Conservation (phyloP, 2,113 vertebrate genomes). For the Pseudois nayaur region DNA sequence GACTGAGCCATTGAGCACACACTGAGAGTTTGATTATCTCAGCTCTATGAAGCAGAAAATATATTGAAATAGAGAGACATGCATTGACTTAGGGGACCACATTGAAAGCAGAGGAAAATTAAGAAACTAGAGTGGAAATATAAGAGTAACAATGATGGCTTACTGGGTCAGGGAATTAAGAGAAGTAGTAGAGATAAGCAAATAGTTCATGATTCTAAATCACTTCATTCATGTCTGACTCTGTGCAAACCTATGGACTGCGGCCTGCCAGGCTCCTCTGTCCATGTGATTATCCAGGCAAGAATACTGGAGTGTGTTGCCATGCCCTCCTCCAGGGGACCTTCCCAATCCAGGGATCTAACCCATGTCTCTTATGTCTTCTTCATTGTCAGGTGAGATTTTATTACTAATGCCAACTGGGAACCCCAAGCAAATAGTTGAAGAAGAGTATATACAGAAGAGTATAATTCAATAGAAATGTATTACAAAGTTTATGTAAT, state of each 20-base stretch:
- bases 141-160: neutral
- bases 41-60: neutral
- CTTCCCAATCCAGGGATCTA: neutral
- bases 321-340: neutral
- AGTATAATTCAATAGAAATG: neutral
- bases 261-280: neutral
- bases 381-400: neutral
- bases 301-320: neutral
- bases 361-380: neutral
- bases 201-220: neutral
- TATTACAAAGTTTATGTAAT: neutral
- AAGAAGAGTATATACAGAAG: neutral
- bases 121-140: neutral
- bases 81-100: accelerated
- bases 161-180: neutral
- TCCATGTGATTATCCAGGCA: neutral
- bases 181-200: neutral
- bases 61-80: neutral
- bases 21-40: neutral
- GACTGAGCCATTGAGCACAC: neutral
- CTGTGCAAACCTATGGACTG: neutral
- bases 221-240: neutral
- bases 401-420: neutral
- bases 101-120: neutral
- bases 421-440: neutral